These are phyloP conservation scores for Rhimphoctona megacephalus DNA, from an alignment of 2,888 invertebrate genomes.

Conservation along the genomic window DNA sequence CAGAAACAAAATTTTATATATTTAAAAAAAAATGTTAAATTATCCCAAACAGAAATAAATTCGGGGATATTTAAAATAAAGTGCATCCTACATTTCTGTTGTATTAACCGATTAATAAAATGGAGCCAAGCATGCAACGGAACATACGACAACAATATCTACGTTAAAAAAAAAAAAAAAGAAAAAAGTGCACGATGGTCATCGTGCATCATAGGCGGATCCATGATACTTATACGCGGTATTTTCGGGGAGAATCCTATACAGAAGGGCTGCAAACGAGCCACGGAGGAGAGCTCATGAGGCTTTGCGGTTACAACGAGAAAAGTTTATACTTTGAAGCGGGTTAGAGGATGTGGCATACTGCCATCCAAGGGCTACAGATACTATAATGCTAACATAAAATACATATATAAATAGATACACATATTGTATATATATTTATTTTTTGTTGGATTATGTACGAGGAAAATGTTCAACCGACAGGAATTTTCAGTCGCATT, in stretches of 20 bases:
- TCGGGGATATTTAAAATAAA: neutral
- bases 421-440: neutral
- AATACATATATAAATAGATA: neutral
- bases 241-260: constrained; percentile 22
- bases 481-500: constrained; percentile 58
- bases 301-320: constrained; percentile 65
- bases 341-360: constrained; percentile 53
- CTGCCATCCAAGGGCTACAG: constrained; percentile 33
- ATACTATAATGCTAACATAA: neutral
- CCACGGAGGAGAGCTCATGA: constrained; percentile 20
- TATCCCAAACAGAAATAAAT: neutral
- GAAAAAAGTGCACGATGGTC: neutral
- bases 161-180: neutral
- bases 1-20: neutral
- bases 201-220: constrained; percentile 15
- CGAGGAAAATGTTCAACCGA: constrained; percentile 43
- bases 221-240: constrained; percentile 18
- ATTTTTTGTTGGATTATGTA: constrained; percentile 15
- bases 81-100: neutral
- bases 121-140: neutral
- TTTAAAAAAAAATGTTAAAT: neutral
- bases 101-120: neutral
- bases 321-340: constrained; percentile 54
- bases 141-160: neutral
- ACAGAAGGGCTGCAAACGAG: constrained; percentile 33